Base-by-base conservation (phyloP, 2,888 invertebrate genomes). In the Gandaritis pyraliata region DNA sequence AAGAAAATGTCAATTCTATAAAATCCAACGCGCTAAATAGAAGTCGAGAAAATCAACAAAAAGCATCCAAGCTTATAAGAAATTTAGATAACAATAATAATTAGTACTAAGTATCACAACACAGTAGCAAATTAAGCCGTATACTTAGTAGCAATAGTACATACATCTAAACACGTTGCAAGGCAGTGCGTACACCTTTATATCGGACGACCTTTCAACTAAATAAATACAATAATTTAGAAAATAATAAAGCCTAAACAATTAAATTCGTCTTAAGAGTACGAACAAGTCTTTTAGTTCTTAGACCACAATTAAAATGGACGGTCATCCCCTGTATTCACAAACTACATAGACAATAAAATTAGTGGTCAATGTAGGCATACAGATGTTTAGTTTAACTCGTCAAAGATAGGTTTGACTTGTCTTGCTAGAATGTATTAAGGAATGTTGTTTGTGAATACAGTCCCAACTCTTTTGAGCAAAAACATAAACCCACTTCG, bases 81-180 rank as follows among this genome's bases (percentile, higher is more conserved):
- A 65, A 53, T 62, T 64, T 64, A 54, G 45, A 54, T 72, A 73
- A 73, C 68, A 74, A 76, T 72, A 73, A 73, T 67, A 74, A 76
- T 75, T 82, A 77, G 71, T 61, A 74, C 75, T 78, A 79, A 82
- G 83, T 88, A 88, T 89, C 88, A 89, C 89, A 89, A 87, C 82
- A 87, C 78, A 76, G 81, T 78, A 84, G 84, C 83, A 81, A 85
- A 86, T 72, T 66, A 88, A 88, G 85, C 87, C 85, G 87, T 86
- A 85, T 83, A n/a, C n/a, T n/a, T n/a, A n/a, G n/a, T n/a, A n/a
- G n/a, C n/a, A n/a, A n/a, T n/a, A n/a, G n/a, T n/a, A n/a, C n/a
- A n/a, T n/a, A n/a, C n/a, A n/a, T n/a, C 7, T 8, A 23, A 23
- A 46, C 45, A 23, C 41, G 23, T 39, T 51, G 39, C 10, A 29